Base-by-base conservation (phyloP, 2,888 invertebrate genomes). In the Cheilosia vernalis region DNA sequence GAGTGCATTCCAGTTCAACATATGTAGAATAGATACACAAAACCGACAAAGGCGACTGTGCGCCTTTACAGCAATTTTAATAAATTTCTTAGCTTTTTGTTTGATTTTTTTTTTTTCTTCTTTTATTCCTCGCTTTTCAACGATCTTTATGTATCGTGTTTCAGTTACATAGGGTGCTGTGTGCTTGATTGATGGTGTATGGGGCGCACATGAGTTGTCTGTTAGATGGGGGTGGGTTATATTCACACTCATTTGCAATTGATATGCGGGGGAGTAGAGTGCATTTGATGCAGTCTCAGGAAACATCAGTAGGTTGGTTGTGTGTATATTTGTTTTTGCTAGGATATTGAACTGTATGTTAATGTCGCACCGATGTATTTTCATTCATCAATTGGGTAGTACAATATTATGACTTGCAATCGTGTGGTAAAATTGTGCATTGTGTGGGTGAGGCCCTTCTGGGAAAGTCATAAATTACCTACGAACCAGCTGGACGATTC, bases 141-240 rank as follows among this genome's bases (percentile, higher is more conserved):
- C 70, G 49, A 79, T 67, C 61, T 51, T 51, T 81, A 73, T 37
- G 37, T 73, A 74, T 80, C 80, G 53, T 42, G 67, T 84, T 79
- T 80, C 79, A 69, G 73, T 84, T 79, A 74, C 79, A 69, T 74
- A 73, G 79, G 73, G 79, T 83, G 69, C 44, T 64, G 56, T 53
- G 51, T 51, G 72, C 72, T 82, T 78, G 60, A 78, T 72, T 70
- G 69, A 70, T 53, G 51, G 61, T 53, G 61, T 53, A 44, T 76
- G 40, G 42, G 67, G 76, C 56, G 74, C 63, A 73, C 17, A 55
- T 30, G 30, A 37, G 42, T 44, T 51, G 15, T 17, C 10, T 33
- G 42, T 19, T 10, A 21, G 10, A 24, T n/a, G 19, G 7, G 51
- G 56, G 55, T 64, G 33, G 40, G 4, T 40, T 66, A n/a, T 2